Evolutionary conservation across 2,888 invertebrate genomes (phyloP), one percentile per base, ranked within the genome.

Genomic region (Rhamphomyia laevipes): DNA sequence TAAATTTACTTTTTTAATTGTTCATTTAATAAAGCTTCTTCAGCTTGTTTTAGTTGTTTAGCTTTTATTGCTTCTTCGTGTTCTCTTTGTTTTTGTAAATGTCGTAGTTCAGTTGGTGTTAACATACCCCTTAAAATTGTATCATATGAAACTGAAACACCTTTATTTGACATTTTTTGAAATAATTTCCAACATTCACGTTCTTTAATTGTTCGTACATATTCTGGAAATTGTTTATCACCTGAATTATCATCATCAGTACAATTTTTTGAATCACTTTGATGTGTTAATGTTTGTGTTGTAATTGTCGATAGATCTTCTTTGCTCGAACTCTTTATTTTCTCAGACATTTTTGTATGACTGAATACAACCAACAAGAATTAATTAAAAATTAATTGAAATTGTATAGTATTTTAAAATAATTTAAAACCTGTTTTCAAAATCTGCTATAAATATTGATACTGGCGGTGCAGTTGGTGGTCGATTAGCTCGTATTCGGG

Each of bases 61-160:
- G 33, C 18, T 37, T 38, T 31, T 45, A 53, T 52, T 3, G 49
- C 49, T 6, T 63, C 61, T 16, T 63, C 64, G 1, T 55, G 58
- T 53, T 63, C 63, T 31, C 59, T 61, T 3, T 57, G 58, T 47
- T 66, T 74, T 59, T 78, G 77, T 52, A 80, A 70, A 58, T 80
- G 70, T 55, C 83, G 73, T 60, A 82, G 82, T 63, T 83, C 83
- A 0, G 82, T 82, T 5, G 83, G 83, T 10, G 83, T 83, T 53
- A 83, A 64, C 79, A 83, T 79, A 35, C 83, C 83, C 56, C 83
- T 74, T 45, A 82, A 62, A 41, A 83, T 78, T 0, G 83, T 83
- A 53, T 83, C 82, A 56, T 80, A 82, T 6, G 80, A 78, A 4
- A 83, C 78, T 46, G 74, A 75, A 15, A 83, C 75, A 1, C 82